These are phyloP conservation scores for Rotaria macrura DNA, from an alignment of 2,888 invertebrate species.

Conservation along the genomic window DNA sequence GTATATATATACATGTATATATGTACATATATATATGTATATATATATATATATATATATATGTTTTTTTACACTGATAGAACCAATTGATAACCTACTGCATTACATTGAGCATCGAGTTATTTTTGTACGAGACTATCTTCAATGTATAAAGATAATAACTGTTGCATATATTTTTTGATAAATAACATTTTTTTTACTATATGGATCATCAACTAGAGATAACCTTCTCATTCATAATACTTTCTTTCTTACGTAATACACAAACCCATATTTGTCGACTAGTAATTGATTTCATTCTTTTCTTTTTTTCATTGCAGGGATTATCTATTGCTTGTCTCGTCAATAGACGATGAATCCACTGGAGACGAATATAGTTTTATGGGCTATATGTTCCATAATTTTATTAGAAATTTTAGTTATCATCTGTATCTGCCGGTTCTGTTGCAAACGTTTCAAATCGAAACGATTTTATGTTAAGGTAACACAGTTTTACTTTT, in stretches of 20 bases:
- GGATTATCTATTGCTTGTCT: neutral
- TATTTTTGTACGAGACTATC: neutral
- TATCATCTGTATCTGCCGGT: neutral
- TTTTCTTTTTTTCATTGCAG: neutral
- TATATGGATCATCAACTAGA: neutral
- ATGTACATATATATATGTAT: neutral
- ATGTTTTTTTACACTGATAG: neutral
- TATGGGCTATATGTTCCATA: slow-evolving; percentile 8
- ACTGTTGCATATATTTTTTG: neutral
- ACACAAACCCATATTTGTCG: neutral
- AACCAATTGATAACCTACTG: neutral
- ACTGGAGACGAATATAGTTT: slow-evolving; percentile 10
- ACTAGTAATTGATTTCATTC: neutral
- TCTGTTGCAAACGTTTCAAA: neutral
- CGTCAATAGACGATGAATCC: slow-evolving; percentile 13
- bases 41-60: neutral
- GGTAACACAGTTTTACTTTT: neutral
- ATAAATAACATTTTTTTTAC: neutral
- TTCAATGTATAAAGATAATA: neutral
- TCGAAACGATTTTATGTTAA: slow-evolving; percentile 13
- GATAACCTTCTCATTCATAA: neutral
- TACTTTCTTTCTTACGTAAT: neutral
- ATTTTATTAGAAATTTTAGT: neutral
- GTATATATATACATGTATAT: neutral
- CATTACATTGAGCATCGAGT: neutral